Evolutionary conservation across 2,113 vertebrate species (phyloP).

Genomic region (Sardina pilchardus): DNA sequence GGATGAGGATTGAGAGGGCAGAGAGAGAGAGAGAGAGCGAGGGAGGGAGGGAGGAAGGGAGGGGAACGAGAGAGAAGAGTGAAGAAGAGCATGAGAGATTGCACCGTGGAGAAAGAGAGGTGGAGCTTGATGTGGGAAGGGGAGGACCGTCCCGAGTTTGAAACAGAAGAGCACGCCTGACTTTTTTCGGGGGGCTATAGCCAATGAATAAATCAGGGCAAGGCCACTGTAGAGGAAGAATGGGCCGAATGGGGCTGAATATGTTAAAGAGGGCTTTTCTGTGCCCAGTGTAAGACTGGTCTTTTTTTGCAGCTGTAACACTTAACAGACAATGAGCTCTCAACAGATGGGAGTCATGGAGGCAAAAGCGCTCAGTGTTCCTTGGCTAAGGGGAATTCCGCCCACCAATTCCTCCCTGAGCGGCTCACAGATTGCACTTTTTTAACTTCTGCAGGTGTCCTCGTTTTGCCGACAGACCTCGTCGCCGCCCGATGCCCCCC

Average conservation of each 20-base stretch:
- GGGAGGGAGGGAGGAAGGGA: constrained; percentile 48
- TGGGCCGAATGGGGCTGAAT: constrained; percentile 67
- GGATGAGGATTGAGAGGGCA: constrained; percentile 68
- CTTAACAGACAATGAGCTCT: constrained; percentile 86
- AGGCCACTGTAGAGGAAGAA: constrained; percentile 82
- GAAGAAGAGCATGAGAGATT: constrained; percentile 8
- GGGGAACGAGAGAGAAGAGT: constrained; percentile 45
- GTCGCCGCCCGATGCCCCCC: background rate
- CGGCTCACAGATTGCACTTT: constrained; percentile 77
- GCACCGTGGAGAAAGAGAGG: constrained; percentile 1
- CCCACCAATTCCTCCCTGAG: constrained; percentile 48
- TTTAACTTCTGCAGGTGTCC: constrained; percentile 84
- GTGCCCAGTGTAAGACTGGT: constrained; percentile 74
- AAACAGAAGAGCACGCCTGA: constrained; percentile 42
- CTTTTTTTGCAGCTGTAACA: constrained; percentile 76
- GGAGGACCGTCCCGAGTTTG: constrained; percentile 32
- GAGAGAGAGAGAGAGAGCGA: constrained; percentile 14
- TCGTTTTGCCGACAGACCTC: background rate
- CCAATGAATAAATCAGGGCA: constrained; percentile 99
- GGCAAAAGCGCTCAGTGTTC: constrained; percentile 79
- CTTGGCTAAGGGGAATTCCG: constrained; percentile 75
- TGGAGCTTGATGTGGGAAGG: constrained; percentile 44
- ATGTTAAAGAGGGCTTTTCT: constrained; percentile 85
- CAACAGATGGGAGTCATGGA: constrained; percentile 90
- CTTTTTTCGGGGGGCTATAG: constrained; percentile 70